Evolutionary conservation across 2,797 vertebrate genomes (phyloP).

Genomic region (Tympanoctomys barrerae): DNA sequence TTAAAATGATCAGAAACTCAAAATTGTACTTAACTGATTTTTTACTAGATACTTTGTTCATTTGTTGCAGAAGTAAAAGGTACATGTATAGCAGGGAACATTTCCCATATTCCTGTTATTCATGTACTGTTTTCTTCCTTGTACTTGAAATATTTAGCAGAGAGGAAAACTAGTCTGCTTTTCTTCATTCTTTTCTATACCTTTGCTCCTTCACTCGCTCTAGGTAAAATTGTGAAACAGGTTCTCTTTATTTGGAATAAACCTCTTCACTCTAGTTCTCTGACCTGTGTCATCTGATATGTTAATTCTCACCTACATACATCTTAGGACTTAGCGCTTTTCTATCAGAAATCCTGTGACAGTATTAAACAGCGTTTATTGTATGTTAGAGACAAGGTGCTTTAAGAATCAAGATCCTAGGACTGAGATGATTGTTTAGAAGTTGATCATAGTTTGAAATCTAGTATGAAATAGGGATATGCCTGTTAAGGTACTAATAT

Average conservation of each 20-base stretch:
- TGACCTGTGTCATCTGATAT: conserved; percentile 15
- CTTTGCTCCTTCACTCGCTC: neutral
- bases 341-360: conserved; percentile 18
- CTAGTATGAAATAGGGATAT: neutral
- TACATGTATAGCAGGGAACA: neutral
- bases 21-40: neutral
- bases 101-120: neutral
- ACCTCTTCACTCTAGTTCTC: neutral
- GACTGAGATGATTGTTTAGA: conserved; percentile 28
- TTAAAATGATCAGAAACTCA: conserved; percentile 45
- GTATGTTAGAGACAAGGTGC: neutral
- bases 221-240: conserved; percentile 43
- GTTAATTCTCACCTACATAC: conserved; percentile 37
- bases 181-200: neutral
- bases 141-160: neutral
- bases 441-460: neutral
- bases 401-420: conserved; percentile 16
- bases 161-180: conserved; percentile 18
- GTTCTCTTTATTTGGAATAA: conserved; percentile 32
- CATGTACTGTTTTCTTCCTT: neutral
- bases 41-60: neutral
- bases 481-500: neutral
- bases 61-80: neutral
- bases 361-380: conserved; percentile 13
- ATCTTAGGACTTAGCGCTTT: neutral